Conservation (phyloP, 2,888 invertebrate genomes). For the Alviniconcha strummeri region DNA sequence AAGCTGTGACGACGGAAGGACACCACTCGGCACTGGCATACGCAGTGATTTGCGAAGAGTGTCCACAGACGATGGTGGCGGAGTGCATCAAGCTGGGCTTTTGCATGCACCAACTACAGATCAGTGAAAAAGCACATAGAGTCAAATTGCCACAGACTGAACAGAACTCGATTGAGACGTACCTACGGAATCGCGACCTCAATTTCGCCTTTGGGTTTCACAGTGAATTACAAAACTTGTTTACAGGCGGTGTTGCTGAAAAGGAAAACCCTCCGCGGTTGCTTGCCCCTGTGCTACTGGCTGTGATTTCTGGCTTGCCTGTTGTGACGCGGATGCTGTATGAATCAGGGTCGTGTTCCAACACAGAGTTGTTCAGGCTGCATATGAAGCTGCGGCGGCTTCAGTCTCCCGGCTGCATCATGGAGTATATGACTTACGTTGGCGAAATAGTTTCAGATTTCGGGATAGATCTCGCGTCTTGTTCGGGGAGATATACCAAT, state of each 20-base stretch:
- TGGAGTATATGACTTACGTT: no score
- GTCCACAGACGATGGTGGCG: not conserved
- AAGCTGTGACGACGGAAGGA: not conserved
- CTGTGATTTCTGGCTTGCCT: not conserved
- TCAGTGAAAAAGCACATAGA: no score
- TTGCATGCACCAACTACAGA: not conserved
- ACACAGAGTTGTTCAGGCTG: not conserved
- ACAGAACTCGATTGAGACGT: not conserved
- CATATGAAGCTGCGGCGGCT: not conserved
- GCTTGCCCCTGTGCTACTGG: not conserved
- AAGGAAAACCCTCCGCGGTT: no score
- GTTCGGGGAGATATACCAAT: no score
- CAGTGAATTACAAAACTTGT: no score
- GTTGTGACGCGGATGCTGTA: conserved; percentile 3
- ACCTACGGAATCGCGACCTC: no score
- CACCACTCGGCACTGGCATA: not conserved
- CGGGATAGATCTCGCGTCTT: no score
- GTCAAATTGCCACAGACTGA: no score
- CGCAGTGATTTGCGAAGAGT: not conserved
- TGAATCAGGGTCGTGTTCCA: conserved; percentile 19
- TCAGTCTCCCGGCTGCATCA: no score
- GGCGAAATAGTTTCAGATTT: no score
- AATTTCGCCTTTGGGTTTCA: no score
- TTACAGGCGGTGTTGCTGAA: no score
- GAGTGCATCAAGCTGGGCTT: not conserved